Evolutionary conservation across 1,140 invertebrate species (phyloP).

Genomic region (Drosophila malerkotliana): DNA sequence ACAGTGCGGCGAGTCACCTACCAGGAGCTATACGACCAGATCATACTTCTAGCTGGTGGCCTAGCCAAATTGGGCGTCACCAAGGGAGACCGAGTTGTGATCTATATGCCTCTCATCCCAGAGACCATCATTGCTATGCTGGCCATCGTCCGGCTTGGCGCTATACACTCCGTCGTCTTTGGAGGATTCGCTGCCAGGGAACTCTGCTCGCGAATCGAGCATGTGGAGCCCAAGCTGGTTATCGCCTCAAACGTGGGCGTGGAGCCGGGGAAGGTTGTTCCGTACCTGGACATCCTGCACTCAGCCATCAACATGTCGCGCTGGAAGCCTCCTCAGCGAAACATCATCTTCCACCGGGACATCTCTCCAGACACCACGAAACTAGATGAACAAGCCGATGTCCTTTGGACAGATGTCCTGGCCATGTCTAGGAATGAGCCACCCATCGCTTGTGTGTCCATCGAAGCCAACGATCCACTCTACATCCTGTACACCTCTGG

Average conservation of each 20-base stretch:
- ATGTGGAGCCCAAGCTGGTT: slow-evolving; percentile 94
- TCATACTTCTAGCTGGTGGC: slow-evolving; percentile 90
- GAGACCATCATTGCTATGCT: slow-evolving; percentile 94
- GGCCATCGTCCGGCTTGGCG: slow-evolving; percentile 92
- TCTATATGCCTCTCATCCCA: slow-evolving; percentile 96
- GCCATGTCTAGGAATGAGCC: slow-evolving; percentile 83
- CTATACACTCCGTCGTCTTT: slow-evolving; percentile 94
- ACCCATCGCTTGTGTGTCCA: slow-evolving; percentile 91
- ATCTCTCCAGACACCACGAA: slow-evolving; percentile 86
- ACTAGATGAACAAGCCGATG: slow-evolving; percentile 87
- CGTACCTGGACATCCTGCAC: slow-evolving; percentile 95
- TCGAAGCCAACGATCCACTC: slow-evolving; percentile 94
- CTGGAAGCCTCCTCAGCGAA: slow-evolving; percentile 88
- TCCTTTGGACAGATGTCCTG: slow-evolving; percentile 91
- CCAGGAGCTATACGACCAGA: slow-evolving; percentile 91
- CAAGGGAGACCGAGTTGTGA: slow-evolving; percentile 89
- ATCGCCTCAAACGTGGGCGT: slow-evolving; percentile 95
- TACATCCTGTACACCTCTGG: slow-evolving; percentile 98
- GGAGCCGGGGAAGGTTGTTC: slow-evolving; percentile 93
- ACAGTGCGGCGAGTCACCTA: slow-evolving; percentile 91
- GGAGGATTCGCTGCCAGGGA: slow-evolving; percentile 96
- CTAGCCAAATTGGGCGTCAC: slow-evolving; percentile 89
- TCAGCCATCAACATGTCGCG: slow-evolving; percentile 90
- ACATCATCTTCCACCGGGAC: slow-evolving; percentile 92
- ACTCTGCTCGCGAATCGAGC: slow-evolving; percentile 92